phyloP scores from a whole-genome alignment of 2,113 vertebrate species.

The Prietella phreatophila region DNA sequence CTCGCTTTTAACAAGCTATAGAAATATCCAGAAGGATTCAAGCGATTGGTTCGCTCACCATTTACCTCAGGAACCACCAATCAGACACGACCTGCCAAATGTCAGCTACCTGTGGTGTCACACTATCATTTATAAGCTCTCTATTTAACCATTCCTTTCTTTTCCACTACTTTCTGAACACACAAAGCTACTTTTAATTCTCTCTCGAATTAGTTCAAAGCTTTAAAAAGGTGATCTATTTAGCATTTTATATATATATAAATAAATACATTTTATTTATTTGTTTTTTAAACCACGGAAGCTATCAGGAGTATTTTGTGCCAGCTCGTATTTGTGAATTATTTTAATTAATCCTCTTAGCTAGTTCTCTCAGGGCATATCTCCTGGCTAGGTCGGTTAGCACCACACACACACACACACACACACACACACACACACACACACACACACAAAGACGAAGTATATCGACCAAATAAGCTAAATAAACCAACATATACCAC shows the following conservation, averaged over 20 bases:
- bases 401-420: not conserved
- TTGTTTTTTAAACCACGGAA: not conserved
- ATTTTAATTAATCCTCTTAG: slow-evolving; percentile 6
- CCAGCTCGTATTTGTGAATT: not conserved
- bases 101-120: not conserved
- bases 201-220: not conserved
- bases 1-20: not conserved
- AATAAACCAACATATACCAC: not conserved
- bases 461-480: not conserved
- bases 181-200: not conserved
- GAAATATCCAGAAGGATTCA: slow-evolving; percentile 22
- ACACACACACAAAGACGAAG: not conserved
- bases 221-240: not conserved
- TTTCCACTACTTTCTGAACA: not conserved
- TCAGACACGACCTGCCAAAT: not conserved
- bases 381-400: not conserved
- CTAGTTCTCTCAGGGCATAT: not conserved
- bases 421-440: no score
- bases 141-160: not conserved
- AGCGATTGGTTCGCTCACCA: not conserved
- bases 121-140: not conserved
- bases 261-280: no score
- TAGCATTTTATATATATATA: no score
- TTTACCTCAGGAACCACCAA: not conserved
- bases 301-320: not conserved